These are phyloP conservation scores for Cariama cristata DNA, from an alignment of 2,113 vertebrate genomes.

Conservation along the genomic window DNA sequence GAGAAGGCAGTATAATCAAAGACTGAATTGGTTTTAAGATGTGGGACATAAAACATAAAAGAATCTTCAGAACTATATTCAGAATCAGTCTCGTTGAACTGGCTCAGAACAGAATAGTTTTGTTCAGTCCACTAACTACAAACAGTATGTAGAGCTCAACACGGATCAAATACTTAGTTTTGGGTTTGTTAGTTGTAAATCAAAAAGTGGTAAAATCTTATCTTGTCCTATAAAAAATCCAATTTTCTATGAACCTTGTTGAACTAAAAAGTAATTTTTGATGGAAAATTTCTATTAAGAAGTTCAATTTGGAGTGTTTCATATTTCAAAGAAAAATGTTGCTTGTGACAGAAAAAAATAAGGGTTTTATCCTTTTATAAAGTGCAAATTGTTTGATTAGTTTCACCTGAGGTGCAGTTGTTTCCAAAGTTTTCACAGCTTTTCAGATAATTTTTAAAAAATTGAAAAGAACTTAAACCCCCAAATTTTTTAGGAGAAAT, in stretches of 20 bases:
- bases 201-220: background rate
- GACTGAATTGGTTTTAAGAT: background rate
- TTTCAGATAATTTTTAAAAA: background rate
- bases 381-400: background rate
- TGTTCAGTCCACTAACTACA: background rate
- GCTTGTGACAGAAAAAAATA: background rate
- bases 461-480: background rate
- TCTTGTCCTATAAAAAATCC: background rate
- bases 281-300: background rate
- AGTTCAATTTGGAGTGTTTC: background rate
- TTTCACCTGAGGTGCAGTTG: background rate
- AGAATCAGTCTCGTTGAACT: background rate
- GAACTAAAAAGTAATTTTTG: background rate
- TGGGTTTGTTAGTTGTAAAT: background rate
- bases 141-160: background rate
- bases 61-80: background rate
- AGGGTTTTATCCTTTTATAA: background rate
- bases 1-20: background rate
- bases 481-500: background rate
- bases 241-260: background rate
- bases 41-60: background rate
- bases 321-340: background rate
- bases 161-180: background rate
- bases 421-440: background rate
- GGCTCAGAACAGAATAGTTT: background rate